Base-by-base conservation (phyloP, 2,888 invertebrate species). In the Epinotia demarniana region DNA sequence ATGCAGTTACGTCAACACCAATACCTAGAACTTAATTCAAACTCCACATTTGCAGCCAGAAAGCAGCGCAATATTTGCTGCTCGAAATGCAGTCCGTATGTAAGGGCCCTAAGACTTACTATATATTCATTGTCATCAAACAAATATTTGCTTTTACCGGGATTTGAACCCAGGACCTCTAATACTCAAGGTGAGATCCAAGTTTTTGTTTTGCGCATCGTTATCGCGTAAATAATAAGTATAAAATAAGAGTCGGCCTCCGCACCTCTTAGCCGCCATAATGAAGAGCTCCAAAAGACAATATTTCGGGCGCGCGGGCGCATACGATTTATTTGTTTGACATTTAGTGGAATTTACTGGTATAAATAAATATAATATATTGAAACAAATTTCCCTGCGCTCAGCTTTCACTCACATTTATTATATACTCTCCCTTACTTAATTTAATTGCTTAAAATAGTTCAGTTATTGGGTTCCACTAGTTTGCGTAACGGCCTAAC, bases 241-340 rank as follows among this genome's bases (percentile, higher is more conserved):
- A 12, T 1, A 43, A 68, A 57, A 55, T 43, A 43, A 16, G 18
- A 57, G 27, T 58, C 58, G n/a, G 57, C 33, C 49, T 58, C 63
- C 55, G 66, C 18, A 66, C 49, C 39, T 39, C 46, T 66, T 57
- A 81, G 79, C 70, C 71, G 60, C 49, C 76, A 79, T 85, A 88
- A 88, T 88, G 85, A 87, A 84, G 82, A 81, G 82, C 81, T 81
- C 80, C 81, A 78, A 82, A 84, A 84, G 82, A 84, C 80, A 83
- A 84, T 84, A 83, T 83, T 86, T 85, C 83, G 80, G 83, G 81
- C 76, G 81, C 78, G 80, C 80, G 53, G n/a, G 78, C 78, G 79
- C 78, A 67, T 72, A 86, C 84, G 83, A 90, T 91, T 90, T 89
- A 90, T 89, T 85, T 82, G 84, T 87, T 85, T 89, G 89, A 89